Base-by-base conservation (phyloP, 1,140 invertebrate species). In the Atta texana region DNA sequence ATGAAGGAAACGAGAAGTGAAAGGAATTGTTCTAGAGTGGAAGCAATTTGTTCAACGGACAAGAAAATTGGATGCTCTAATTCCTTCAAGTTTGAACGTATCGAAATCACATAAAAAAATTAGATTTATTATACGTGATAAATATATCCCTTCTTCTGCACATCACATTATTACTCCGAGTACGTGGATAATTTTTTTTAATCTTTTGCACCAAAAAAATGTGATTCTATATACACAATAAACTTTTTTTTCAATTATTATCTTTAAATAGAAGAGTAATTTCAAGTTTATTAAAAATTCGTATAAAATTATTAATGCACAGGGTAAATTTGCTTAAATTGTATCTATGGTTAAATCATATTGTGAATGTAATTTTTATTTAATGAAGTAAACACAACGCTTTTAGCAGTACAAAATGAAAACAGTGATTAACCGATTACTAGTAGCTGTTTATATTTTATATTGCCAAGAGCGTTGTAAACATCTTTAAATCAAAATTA, bases 1-100 rank as follows among this genome's bases (percentile, higher is more conserved):
- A 68, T 39, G 34, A 55, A 28, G 61, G 18, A 80, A 64, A 63
- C 10, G 34, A 63, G 53, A 66, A 51, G 24, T 34, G 64, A 49
- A 80, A 80, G 44, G 14, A 55, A 66, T 21, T 51, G 28, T 53
- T 31, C 18, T 21, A 34, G 31, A 80, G n/a, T 80, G 21, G 34
- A n/a, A 66, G 66, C 66, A 51, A 82, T 82, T 82, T 59, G 21
- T 82, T 59, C 53, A 72, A 82, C 78, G 66, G 21, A 1, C 64
- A 21, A 3, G 34, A 82, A 72, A 59, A 82, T 82, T 57, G 66
- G 34, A n/a, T 21, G 53, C 12, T 7, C 16, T 81, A 28, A 71
- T 71, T 57, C 21, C 51, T 57, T 59, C 24, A 44, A 63, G 5
- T 64, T 63, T 39, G 34, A 44, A 72, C 21, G 64, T n/a, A n/a